Base-by-base conservation (phyloP, 2,888 invertebrate species). In the Aspidiotus rigidus region DNA sequence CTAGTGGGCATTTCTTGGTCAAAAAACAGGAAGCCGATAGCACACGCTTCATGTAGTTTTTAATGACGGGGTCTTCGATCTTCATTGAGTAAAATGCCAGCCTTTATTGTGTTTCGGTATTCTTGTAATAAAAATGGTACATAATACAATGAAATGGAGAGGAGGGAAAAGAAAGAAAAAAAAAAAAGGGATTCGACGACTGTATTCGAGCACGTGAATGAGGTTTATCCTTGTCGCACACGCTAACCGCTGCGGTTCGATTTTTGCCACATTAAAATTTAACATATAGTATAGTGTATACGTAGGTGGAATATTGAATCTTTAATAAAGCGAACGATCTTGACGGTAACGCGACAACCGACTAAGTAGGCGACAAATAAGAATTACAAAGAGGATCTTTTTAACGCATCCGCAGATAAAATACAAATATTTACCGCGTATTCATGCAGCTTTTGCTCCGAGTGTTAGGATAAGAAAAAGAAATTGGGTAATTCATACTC, bases 11-110 rank as follows among this genome's bases (percentile, higher is more conserved):
- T 67, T 67, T 67, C 60, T 67, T 67, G 67, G 67, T 67, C 67
- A 67, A 67, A 67, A 67, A 67, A 67, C 67, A 67, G 67, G 67
- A 67, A 67, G 67, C 67, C 60, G 67, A 67, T 67, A 67, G 67
- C 67, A 59, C 67, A 67, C 67, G 67, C 67, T 67, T 67, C 67
- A 67, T 67, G 60, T 60, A 49, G 57, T 59, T 44, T 67, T 28
- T 60, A 59, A 49, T 42, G 67, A 49, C 44, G 67, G 57, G 28
- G 59, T 39, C 49, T 59, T 56, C 56, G 59, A 53, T 67, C 60
- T 60, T 67, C 67, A 67, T 67, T 67, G 59, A 67, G 59, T 67
- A 60, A 66, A 67, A 67, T 67, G 60, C 67, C 67, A 60, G 59
- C 67, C 67, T 53, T 57, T 60, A 67, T 67, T 67, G 67, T 67